Evolutionary conservation across 2,113 vertebrate genomes (phyloP), one percentile per base, ranked within the genome.

Genomic region (Bolborhynchus lineola): DNA sequence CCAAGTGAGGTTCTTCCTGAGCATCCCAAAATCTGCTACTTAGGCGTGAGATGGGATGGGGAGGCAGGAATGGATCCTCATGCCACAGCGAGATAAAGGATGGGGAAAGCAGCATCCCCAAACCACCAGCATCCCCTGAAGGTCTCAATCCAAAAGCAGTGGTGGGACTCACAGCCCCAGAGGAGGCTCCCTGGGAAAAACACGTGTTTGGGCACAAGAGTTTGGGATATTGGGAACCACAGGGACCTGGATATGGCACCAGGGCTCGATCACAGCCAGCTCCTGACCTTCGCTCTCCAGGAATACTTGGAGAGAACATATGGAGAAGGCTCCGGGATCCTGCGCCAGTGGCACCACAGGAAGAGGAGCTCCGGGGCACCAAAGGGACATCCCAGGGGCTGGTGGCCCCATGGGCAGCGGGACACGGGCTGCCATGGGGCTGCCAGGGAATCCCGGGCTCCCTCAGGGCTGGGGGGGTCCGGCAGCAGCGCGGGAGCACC

Each of bases 21-120:
- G 53, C 65, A 23, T 1, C 77, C 82, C 93, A 47, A 74, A 84
- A 47, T 0, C 39, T 1, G 7, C 42, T 28, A 11, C 2, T 0
- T 0, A 64, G 50, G 57, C 11, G 5, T 6, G 20, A 23, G 13
- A 2, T 1, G 1, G 44, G n/a, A 10, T 18, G 17, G 17, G 31
- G 23, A 0, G 10, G 49, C 24, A 20, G 75, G 47, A 70, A 47
- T 0, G 23, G 20, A 1, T 26, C 29, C 55, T 23, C 49, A 1
- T 0, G 0, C 3, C 11, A 1, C 7, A 1, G n/a, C 1, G 47
- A 21, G 42, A 42, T 41, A 5, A 8, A 5, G 62, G 33, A 28
- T 2, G 0, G 75, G 55, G 68, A 25, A 1, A 10, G 67, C 1
- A 1, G 24, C 6, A 8, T 13, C 26, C 19, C n/a, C 63, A 76